Conservation (phyloP, 2,113 vertebrate genomes). For the Rhombomys opimus region DNA sequence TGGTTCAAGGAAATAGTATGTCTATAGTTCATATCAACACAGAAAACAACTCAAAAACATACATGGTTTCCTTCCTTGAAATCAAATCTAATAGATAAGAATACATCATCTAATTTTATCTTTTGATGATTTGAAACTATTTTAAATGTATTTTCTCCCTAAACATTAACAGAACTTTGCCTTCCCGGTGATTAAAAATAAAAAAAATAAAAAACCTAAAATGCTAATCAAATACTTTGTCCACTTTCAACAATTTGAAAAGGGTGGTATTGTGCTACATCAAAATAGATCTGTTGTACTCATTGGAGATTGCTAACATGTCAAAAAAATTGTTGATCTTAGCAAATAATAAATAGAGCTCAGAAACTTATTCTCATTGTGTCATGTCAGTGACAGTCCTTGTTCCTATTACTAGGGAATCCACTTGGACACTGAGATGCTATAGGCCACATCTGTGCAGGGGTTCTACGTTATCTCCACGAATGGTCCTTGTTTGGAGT, state of each 20-base stretch:
- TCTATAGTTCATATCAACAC: background rate
- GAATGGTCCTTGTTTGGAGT: too few species aligned
- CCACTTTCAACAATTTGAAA: slow-evolving; percentile 50
- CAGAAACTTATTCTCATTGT: background rate
- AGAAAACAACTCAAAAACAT: slow-evolving; percentile 5
- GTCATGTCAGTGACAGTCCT: too few species aligned
- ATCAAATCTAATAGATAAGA: background rate
- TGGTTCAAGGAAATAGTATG: slow-evolving; percentile 33
- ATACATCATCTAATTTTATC: slow-evolving; percentile 17
- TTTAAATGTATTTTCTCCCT: slow-evolving; percentile 50
- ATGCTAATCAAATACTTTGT: background rate
- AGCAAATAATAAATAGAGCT: slow-evolving; percentile 46
- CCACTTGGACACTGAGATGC: too few species aligned
- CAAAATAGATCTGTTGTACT: slow-evolving; percentile 51
- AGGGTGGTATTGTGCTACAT: slow-evolving; percentile 1
- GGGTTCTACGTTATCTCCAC: too few species aligned
- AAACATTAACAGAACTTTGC: slow-evolving; percentile 21
- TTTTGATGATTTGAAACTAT: slow-evolving; percentile 33
- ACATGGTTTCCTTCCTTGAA: slow-evolving; percentile 17
- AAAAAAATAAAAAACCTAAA: background rate
- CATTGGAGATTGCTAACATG: background rate
- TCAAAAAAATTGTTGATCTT: slow-evolving; percentile 57
- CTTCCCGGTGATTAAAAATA: background rate
- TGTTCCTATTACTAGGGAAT: too few species aligned
- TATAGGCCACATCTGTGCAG: too few species aligned